These are phyloP conservation scores for Keiferia lycopersicella DNA, from an alignment of 2,888 invertebrate species.

Conservation along the genomic window DNA sequence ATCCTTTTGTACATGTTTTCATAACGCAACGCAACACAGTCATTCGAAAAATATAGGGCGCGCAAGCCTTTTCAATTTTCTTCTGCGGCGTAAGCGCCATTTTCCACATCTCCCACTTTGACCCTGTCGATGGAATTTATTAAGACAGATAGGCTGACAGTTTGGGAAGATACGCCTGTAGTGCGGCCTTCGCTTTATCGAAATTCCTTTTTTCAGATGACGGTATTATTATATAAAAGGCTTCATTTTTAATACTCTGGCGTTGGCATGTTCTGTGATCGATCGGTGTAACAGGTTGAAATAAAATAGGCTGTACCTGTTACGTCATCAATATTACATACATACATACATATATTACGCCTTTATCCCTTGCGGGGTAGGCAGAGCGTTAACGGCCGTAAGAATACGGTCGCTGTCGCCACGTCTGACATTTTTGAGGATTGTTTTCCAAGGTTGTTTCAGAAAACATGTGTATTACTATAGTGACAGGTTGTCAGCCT, in stretches of 20 bases:
- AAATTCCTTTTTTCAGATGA: conserved; percentile 32
- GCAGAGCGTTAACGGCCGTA: too few relatives aligned
- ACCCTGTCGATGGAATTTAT: conserved; percentile 60
- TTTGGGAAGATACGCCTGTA: conserved; percentile 27
- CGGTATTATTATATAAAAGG: conserved; percentile 16
- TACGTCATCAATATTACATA: neutral
- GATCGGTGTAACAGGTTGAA: conserved; percentile 1
- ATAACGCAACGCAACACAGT: neutral
- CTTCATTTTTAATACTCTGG: conserved; percentile 2
- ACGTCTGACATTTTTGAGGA: too few relatives aligned
- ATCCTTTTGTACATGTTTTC: neutral
- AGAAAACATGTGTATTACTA: too few relatives aligned
- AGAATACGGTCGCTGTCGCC: too few relatives aligned
- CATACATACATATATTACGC: too few relatives aligned
- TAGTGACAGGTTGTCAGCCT: too few relatives aligned
- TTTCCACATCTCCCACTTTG: conserved; percentile 46
- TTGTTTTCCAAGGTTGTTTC: too few relatives aligned
- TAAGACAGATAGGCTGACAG: conserved; percentile 54
- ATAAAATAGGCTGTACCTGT: conserved; percentile 16
- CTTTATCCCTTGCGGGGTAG: too few relatives aligned
- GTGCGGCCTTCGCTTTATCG: conserved; percentile 38
- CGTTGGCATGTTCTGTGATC: neutral
- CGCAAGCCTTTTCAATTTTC: conserved; percentile 34
- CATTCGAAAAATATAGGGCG: neutral
- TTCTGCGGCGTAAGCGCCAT: conserved; percentile 40